These are phyloP conservation scores for Octonoba sinensis DNA, from an alignment of 2,888 invertebrate species.

Conservation along the genomic window DNA sequence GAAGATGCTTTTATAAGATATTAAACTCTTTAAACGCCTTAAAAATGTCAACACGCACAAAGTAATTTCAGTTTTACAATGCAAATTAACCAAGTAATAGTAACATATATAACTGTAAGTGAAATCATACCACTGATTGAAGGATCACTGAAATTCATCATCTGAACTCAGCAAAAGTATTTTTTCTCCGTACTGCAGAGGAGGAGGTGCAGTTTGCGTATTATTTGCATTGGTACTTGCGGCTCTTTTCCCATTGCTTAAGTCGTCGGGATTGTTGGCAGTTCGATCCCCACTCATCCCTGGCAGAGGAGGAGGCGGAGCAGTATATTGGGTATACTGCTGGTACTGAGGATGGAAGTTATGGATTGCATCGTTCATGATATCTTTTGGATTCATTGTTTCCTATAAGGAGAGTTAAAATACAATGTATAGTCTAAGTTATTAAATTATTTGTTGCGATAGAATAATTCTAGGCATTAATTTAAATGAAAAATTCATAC, in stretches of 20 bases:
- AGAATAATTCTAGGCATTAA: background rate
- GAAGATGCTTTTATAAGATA: no score
- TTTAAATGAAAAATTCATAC: conserved; percentile 4
- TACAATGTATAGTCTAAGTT: background rate
- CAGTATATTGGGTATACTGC: conserved; percentile 94
- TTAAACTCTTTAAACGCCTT: no score
- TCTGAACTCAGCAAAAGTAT: conserved; percentile 95
- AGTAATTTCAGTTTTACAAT: no score
- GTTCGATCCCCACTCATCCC: conserved; percentile 43
- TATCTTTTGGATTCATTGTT: conserved; percentile 98
- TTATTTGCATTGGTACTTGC: conserved; percentile 29
- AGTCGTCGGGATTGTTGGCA: conserved; percentile 19
- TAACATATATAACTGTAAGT: no score
- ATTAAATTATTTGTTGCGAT: no score
- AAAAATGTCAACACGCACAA: no score
- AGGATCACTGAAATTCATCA: conserved; percentile 86
- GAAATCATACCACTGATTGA: no score
- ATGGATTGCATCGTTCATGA: conserved; percentile 99
- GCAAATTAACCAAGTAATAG: no score
- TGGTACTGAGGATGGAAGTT: conserved; percentile 99
- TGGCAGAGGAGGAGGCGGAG: conserved; percentile 62
- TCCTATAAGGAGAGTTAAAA: conserved; percentile 76
- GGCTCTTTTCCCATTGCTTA: conserved; percentile 30
- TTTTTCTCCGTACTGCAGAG: conserved; percentile 86
- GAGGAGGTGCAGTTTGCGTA: conserved; percentile 25